Conservation (phyloP, 1,140 invertebrate genomes). For the Linepithema humile region DNA sequence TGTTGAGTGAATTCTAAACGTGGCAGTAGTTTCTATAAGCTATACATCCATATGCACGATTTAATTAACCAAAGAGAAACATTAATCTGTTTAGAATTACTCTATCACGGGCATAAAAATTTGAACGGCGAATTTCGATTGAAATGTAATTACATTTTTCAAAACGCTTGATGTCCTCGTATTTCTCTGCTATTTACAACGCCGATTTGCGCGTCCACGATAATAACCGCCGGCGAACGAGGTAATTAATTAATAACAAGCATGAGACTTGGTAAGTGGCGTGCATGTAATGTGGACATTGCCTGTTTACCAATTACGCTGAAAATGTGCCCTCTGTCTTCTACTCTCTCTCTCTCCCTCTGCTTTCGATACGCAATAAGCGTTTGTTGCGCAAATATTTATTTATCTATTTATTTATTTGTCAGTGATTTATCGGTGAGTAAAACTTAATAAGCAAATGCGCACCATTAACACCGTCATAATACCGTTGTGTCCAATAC, state of each 20-base stretch:
- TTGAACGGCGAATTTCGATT: not conserved
- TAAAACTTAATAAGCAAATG: not conserved
- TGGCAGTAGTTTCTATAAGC: no score
- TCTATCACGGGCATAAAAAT: no score
- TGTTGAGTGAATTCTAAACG: no score
- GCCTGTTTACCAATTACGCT: slow-evolving; percentile 25
- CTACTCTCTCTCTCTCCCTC: not conserved
- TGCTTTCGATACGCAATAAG: not conserved
- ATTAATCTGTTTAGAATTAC: no score
- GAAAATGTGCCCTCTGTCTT: not conserved
- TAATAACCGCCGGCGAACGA: not conserved
- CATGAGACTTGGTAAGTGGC: not conserved
- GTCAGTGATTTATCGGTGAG: not conserved
- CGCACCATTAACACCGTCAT: not conserved
- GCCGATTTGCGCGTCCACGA: not conserved
- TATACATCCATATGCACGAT: no score
- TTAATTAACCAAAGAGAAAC: no score
- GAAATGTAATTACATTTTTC: not conserved
- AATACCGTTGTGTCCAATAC: not conserved
- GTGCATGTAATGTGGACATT: not conserved
- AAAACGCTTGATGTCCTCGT: not conserved
- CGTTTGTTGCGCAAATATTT: slow-evolving; percentile 2
- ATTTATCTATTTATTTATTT: slow-evolving; percentile 22
- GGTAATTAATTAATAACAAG: slow-evolving; percentile 46
- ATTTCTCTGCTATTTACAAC: not conserved